Evolutionary conservation across 2,113 vertebrate species (phyloP).

Genomic region (Hippoglossus stenolepis): DNA sequence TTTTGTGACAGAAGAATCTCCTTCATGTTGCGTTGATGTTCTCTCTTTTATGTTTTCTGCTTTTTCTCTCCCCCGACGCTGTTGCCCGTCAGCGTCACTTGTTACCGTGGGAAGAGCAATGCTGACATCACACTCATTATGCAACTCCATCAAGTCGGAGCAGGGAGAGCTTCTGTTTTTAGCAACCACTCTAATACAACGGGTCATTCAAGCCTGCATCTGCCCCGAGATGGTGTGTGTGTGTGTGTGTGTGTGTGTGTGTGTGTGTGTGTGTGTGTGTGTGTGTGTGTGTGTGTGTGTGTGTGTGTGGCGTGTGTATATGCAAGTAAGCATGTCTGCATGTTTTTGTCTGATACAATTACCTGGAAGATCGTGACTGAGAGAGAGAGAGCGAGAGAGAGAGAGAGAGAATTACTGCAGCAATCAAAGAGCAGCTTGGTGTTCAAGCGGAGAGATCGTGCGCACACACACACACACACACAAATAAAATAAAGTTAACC

Average conservation of each 20-base stretch:
- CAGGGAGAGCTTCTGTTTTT: slow-evolving; percentile 56
- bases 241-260: background rate
- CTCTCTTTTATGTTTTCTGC: slow-evolving; percentile 1
- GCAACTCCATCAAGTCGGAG: slow-evolving; percentile 61
- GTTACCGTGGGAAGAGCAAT: slow-evolving; percentile 71
- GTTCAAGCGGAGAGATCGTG: slow-evolving; percentile 26
- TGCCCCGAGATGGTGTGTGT: slow-evolving; percentile 19
- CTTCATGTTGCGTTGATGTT: slow-evolving; percentile 11
- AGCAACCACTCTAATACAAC: slow-evolving; percentile 53
- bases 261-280: slow-evolving; percentile 3
- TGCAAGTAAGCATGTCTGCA: slow-evolving; percentile 16
- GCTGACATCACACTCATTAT: slow-evolving; percentile 78
- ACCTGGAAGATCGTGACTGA: slow-evolving; percentile 19
- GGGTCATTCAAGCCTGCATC: slow-evolving; percentile 55
- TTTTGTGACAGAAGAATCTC: background rate
- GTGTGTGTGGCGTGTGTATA: slow-evolving; percentile 5
- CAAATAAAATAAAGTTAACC: too few species aligned
- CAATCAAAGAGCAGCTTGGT: slow-evolving; percentile 44
- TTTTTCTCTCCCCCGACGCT: background rate
- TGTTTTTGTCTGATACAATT: slow-evolving; percentile 51
- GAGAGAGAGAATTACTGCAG: slow-evolving; percentile 45
- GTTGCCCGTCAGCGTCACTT: slow-evolving; percentile 59
- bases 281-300: background rate
- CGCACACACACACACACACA: slow-evolving; percentile 29
- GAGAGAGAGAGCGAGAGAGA: slow-evolving; percentile 32